These are phyloP conservation scores for Zaprionus tsacasi DNA, from an alignment of 1,140 invertebrate species.

Conservation along the genomic window DNA sequence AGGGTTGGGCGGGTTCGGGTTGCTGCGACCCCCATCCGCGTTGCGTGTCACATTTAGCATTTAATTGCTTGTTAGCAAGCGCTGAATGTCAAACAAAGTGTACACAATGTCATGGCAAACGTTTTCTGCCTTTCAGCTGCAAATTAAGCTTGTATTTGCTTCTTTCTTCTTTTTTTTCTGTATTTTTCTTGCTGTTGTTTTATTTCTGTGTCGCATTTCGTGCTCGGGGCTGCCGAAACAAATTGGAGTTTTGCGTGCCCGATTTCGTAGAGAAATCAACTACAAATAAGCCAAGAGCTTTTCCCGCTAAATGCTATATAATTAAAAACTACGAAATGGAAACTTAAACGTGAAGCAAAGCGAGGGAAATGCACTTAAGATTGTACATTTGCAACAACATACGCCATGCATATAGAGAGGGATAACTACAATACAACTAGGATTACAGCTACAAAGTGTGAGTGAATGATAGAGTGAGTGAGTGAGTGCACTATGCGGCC, in stretches of 20 bases:
- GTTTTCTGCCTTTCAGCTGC: constrained; percentile 67
- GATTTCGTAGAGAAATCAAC: constrained; percentile 47
- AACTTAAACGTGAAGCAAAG: constrained; percentile 21
- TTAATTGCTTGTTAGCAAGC: constrained; percentile 71
- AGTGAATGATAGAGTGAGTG: not conserved
- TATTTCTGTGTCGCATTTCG: constrained; percentile 30
- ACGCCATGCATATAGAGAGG: constrained; percentile 5
- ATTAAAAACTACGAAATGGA: constrained; percentile 46
- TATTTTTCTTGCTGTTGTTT: too few relatives aligned
- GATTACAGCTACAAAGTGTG: not conserved
- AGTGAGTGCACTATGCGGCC: constrained; percentile 30
- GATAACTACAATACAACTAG: not conserved
- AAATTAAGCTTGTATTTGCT: constrained; percentile 67
- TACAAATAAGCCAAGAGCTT: constrained; percentile 40
- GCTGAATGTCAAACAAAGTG: constrained; percentile 69
- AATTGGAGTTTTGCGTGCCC: constrained; percentile 74
- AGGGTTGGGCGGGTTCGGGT: too few relatives aligned
- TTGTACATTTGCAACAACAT: constrained; percentile 26
- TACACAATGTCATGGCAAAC: constrained; percentile 73
- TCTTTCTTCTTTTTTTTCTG: too few relatives aligned
- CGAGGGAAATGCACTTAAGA: constrained; percentile 36
- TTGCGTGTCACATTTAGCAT: constrained; percentile 64
- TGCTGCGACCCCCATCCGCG: not conserved
- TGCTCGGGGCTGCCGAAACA: constrained; percentile 50
- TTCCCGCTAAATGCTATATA: constrained; percentile 30